Evolutionary conservation across 2,113 vertebrate genomes (phyloP), one percentile per base, ranked within the genome.

Genomic region (Gyps fulvus): DNA sequence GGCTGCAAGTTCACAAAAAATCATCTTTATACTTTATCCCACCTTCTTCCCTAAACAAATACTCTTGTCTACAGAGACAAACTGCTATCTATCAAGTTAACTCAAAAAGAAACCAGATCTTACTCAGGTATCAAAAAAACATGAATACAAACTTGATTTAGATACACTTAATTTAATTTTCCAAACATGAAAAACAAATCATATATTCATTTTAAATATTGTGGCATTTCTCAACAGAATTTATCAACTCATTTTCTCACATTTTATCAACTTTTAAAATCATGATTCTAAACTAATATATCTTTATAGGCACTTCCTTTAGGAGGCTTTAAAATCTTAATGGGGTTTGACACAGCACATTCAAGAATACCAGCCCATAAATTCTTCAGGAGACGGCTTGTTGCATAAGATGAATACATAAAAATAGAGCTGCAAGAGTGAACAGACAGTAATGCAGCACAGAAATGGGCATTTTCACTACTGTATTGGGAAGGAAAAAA

Each of bases 291-390:
- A 95, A 72, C 55, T 52, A 85, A 89, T 85, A 1, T 32, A 89
- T 79, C 69, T 94, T 87, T 74, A 83, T 52, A 95, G 67, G 42
- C 21, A 77, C 40, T 81, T 87, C 80, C 67, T 95, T 91, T 77
- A 95, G 49, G 74, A 89, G 65, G 47, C 29, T 92, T 90, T 88
- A 96, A 94, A 97, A 89, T 57, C 76, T 86, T 96, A 90, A 95
- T 61, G 45, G 61, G 13, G 69, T 88, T 91, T 96, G 94, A 95
- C 77, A 97, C 69, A 87, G 88, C 87, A 89, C 73, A 93, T 92
- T 91, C 77, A 87, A 87, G 61, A 90, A 93, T 14, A 94, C 7
- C 45, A 76, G 17, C 69, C 25, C 81, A 94, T 69, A 71, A 95
- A 92, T 87, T 87, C 81, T 84, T 45, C 49, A 79, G 52, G 47